Conservation (phyloP, 2,797 vertebrate genomes). For the Urosaurus nigricauda region DNA sequence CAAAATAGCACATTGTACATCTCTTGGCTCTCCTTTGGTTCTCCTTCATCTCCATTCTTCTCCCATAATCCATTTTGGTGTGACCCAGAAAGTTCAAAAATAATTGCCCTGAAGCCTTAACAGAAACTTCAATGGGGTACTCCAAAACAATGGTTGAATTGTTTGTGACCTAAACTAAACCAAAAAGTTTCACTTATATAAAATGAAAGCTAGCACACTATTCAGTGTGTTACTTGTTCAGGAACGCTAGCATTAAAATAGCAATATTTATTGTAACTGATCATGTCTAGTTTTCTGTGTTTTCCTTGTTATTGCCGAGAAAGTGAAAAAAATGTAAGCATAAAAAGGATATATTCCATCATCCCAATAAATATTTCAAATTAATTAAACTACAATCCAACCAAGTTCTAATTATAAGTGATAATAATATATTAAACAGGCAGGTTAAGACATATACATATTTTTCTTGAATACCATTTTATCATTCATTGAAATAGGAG, state of each 20-base stretch:
- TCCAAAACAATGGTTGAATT: background rate
- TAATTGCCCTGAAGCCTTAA: background rate
- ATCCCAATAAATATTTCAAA: conserved; percentile 69
- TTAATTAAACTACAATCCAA: conserved; percentile 56
- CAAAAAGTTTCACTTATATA: background rate
- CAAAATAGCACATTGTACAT: background rate
- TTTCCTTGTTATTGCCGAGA: conserved; percentile 41
- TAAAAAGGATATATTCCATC: conserved; percentile 30
- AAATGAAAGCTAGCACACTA: background rate
- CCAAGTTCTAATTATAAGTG: conserved; percentile 39
- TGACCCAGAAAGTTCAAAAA: background rate
- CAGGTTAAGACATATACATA: conserved; percentile 50
- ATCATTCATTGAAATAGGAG: conserved; percentile 4
- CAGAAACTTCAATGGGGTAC: background rate
- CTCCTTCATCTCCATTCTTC: background rate
- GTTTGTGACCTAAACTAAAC: conserved; percentile 1
- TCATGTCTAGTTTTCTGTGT: conserved; percentile 57
- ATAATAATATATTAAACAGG: conserved; percentile 37
- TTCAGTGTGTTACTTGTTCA: background rate
- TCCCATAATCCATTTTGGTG: background rate
- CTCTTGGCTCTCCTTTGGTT: background rate
- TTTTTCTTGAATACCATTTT: conserved; percentile 12
- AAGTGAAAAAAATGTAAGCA: conserved; percentile 12
- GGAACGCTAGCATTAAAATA: conserved; percentile 43
- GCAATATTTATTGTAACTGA: conserved; percentile 54